These are phyloP conservation scores for Nomada fabriciana DNA, from an alignment of 2,888 invertebrate genomes.

Conservation along the genomic window DNA sequence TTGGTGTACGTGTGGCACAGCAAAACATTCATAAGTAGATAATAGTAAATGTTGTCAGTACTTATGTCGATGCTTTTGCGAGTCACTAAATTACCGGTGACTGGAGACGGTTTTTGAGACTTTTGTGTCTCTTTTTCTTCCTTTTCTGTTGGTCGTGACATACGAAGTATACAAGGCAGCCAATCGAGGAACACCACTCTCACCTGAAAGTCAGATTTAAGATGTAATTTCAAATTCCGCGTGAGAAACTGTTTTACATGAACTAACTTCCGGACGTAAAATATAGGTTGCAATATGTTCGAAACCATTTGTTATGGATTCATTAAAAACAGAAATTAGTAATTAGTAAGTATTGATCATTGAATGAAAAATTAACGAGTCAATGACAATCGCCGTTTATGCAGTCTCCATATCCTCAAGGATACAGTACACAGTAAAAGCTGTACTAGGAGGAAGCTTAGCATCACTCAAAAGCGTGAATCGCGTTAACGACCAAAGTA, in stretches of 20 bases:
- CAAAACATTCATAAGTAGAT: slow-evolving; percentile 33
- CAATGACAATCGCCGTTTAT: slow-evolving; percentile 8
- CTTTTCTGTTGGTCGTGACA: slow-evolving; percentile 90
- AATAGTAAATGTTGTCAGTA: slow-evolving; percentile 51
- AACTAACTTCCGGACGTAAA: no score
- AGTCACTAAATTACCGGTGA: slow-evolving; percentile 77
- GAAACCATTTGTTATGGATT: no score
- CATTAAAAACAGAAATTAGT: no score
- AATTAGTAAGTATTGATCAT: no score
- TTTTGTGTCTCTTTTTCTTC: slow-evolving; percentile 82
- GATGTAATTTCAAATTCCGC: no score
- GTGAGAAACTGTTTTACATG: no score
- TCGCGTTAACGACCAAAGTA: slow-evolving; percentile 58
- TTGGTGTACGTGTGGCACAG: slow-evolving; percentile 63
- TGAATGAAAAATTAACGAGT: not conserved
- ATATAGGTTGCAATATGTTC: no score
- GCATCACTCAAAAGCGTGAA: slow-evolving; percentile 42
- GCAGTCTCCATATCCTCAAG: not conserved
- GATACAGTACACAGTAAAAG: slow-evolving; percentile 38
- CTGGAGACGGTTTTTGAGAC: slow-evolving; percentile 83
- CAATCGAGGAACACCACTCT: slow-evolving; percentile 97
- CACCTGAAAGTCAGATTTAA: slow-evolving; percentile 86
- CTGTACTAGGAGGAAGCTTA: slow-evolving; percentile 19
- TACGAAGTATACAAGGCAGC: slow-evolving; percentile 98
- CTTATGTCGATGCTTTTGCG: slow-evolving; percentile 60